Conservation (phyloP, 2,888 invertebrate genomes). For the Agrotis clavis region DNA sequence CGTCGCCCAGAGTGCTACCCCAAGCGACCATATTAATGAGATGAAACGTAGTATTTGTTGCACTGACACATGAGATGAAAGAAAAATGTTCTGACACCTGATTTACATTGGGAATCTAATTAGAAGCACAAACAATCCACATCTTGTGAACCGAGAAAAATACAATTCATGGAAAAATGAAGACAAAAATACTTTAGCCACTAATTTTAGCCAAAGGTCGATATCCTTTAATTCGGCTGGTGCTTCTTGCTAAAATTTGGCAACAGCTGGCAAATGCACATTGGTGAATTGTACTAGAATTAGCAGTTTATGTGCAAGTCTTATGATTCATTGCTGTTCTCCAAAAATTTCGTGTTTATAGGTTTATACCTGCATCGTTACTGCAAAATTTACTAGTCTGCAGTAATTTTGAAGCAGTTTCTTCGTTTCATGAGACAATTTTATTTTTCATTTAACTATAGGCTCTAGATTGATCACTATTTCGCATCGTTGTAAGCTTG, state of each 20-base stretch:
- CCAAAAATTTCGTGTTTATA: neutral
- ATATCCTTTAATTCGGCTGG: conserved; percentile 23
- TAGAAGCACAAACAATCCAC: conserved; percentile 21
- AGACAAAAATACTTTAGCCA: conserved; percentile 5
- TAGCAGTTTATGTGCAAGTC: conserved; percentile 33
- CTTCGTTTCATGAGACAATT: too few species aligned
- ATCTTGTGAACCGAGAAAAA: conserved; percentile 20
- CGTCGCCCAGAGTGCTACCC: too few species aligned
- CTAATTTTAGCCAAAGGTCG: conserved; percentile 34
- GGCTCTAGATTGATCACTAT: too few species aligned
- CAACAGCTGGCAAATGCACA: conserved; percentile 16
- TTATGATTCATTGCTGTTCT: conserved; percentile 17
- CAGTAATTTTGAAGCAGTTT: neutral
- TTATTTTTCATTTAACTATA: too few species aligned
- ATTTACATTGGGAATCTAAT: conserved; percentile 34
- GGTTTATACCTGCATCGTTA: conserved; percentile 2
- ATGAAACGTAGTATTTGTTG: neutral
- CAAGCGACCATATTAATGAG: too few species aligned
- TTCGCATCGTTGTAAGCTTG: too few species aligned
- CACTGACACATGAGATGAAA: neutral
- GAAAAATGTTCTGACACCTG: neutral
- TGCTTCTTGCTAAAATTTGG: conserved; percentile 33
- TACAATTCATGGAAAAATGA: conserved; percentile 12
- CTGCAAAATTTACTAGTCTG: neutral
- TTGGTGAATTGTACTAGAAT: neutral